These are phyloP conservation scores for Chiropotes sagulatus DNA, from an alignment of 2,797 vertebrate species.

Conservation along the genomic window DNA sequence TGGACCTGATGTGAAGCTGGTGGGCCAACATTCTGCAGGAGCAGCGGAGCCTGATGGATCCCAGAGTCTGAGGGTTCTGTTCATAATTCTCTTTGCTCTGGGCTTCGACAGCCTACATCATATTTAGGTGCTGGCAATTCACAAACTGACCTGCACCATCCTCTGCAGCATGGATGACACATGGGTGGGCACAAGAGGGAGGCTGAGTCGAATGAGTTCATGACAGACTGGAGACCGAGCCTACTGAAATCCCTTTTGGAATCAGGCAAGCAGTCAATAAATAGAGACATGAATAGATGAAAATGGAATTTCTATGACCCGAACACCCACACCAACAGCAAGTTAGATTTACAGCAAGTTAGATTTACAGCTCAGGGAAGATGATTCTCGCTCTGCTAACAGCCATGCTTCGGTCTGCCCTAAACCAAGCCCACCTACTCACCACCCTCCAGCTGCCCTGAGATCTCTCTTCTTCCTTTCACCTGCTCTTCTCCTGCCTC, in stretches of 20 bases:
- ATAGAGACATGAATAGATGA: not conserved
- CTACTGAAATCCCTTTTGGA: not conserved
- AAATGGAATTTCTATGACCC: not conserved
- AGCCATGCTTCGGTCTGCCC: not conserved
- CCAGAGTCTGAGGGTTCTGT: not conserved
- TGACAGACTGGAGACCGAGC: not conserved
- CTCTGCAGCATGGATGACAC: no score
- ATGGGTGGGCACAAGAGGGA: not conserved
- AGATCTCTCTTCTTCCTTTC: not conserved
- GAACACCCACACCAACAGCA: not conserved
- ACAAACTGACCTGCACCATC: rapidly evolving
- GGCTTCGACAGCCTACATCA: not conserved
- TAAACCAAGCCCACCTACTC: not conserved
- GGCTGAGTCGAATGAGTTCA: not conserved
- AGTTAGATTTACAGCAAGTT: not conserved
- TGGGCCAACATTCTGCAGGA: not conserved
- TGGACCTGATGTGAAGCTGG: no score
- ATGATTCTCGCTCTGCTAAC: not conserved
- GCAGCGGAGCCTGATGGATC: not conserved
- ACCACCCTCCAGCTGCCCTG: not conserved
- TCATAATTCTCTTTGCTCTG: not conserved
- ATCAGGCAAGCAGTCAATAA: not conserved
- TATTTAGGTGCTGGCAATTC: rapidly evolving
- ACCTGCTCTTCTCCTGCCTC: not conserved
- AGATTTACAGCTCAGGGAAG: not conserved